Evolutionary conservation across 2,888 invertebrate genomes (phyloP).

Genomic region (Lingula anatina): DNA sequence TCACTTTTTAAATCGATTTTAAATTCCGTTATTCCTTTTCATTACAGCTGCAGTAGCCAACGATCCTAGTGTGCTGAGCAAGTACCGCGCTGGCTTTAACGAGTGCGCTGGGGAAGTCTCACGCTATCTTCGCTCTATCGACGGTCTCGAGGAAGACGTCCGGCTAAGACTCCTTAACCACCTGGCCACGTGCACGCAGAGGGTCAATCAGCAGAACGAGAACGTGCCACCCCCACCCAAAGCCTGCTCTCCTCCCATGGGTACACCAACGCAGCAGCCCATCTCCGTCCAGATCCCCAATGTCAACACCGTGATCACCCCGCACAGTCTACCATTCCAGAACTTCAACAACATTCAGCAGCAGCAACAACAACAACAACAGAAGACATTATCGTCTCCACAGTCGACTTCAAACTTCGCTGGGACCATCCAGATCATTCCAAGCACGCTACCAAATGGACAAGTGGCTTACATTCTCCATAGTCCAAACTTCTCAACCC

Average conservation of each 20-base stretch:
- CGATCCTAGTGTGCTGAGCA: constrained; percentile 64
- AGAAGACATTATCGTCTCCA: too few species aligned
- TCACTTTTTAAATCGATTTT: too few species aligned
- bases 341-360: too few species aligned
- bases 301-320: too few species aligned
- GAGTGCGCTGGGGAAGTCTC: constrained; percentile 34
- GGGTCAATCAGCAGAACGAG: not conserved
- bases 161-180: constrained; percentile 23
- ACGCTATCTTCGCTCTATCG: constrained; percentile 20
- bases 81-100: constrained; percentile 28
- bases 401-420: not conserved
- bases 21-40: too few species aligned
- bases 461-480: not conserved
- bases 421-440: not conserved
- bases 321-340: too few species aligned
- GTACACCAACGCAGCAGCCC: too few species aligned
- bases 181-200: constrained; percentile 18
- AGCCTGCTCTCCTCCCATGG: too few species aligned
- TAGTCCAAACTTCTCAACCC: too few species aligned
- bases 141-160: constrained; percentile 18
- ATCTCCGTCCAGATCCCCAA: too few species aligned
- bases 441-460: not conserved
- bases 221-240: not conserved
- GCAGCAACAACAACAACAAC: too few species aligned
- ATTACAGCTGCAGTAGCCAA: too few species aligned